These are phyloP conservation scores for Oenanthe oenanthe DNA, from an alignment of 2,113 vertebrate genomes.

Conservation along the genomic window DNA sequence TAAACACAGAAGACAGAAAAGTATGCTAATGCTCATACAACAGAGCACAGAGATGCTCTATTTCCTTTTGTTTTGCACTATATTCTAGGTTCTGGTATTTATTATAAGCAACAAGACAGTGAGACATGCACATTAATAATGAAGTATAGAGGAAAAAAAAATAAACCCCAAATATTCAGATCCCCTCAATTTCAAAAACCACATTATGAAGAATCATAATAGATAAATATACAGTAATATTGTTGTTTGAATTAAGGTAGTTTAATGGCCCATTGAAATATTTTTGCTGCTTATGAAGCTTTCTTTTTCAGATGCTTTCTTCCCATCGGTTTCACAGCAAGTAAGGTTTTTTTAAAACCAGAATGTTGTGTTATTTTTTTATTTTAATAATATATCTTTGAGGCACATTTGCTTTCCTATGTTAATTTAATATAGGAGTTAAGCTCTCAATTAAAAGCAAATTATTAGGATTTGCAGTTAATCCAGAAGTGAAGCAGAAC, in stretches of 20 bases:
- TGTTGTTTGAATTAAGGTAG: neutral
- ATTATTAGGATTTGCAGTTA: constrained; percentile 67
- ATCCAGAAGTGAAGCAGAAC: constrained; percentile 54
- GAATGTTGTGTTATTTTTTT: neutral
- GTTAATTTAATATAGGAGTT: constrained; percentile 58
- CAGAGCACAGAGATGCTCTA: neutral
- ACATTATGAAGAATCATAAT: neutral
- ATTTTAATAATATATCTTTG: constrained; percentile 37
- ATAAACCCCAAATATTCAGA: neutral
- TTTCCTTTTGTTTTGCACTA: constrained; percentile 26
- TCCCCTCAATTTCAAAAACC: neutral
- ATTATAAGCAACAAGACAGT: neutral
- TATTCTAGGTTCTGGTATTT: neutral
- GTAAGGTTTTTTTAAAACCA: neutral
- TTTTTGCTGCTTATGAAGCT: neutral
- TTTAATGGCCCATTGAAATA: neutral
- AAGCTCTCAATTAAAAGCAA: constrained; percentile 74
- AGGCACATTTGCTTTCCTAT: constrained; percentile 48
- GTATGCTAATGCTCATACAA: neutral
- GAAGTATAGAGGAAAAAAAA: neutral
- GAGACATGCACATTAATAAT: neutral
- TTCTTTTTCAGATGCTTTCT: neutral
- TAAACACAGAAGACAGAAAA: neutral
- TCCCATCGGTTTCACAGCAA: neutral
- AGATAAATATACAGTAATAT: neutral